Base-by-base conservation (phyloP, 2,888 invertebrate genomes). In the Pelosia muscerda region DNA sequence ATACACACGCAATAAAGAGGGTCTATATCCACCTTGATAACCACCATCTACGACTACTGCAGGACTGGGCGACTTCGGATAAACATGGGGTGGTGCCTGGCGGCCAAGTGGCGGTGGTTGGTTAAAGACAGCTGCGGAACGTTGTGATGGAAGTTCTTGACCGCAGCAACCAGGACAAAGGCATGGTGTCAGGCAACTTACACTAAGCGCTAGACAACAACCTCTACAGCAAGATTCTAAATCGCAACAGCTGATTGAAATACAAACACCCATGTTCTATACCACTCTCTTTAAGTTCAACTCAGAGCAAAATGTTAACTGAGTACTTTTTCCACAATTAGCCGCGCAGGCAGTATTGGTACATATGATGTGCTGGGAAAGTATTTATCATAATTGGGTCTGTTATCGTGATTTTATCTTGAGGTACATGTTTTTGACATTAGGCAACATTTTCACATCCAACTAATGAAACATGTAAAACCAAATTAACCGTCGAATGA, bases 221-320 rank as follows among this genome's bases (percentile, higher is more conserved):
- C 28, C 31, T 23, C 22, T 23, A 19, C 53, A 62, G 13, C 53
- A 54, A 28, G 2, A 11, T 26, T 54, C 53, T 22, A 53, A 62
- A 15, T 53, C 62, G 13, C 28, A 28, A n/a, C 62, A 62, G 22
- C 53, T 31, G 28, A 54, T 53, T 9, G 62, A 62, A 31, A 62
- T 31, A 31, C 62, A 62, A 22, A 62, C 25, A 62, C 62, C 62
- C 62, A 62, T 62, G 28, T 28, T 62, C 28, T 13, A 26, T 26
- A 49, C 28, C 13, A 28, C 49, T 22, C 49, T 26, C 26, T 26
- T 49, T 13, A 23, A 23, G 23, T 23, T n/a, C 38, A n/a, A 61
- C 49, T 19, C 10, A 23, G 49, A 49, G n/a, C 38, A 53, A 42
- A 19, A 15, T 26, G 53, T 26, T 55, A 13, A 19, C 9, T 57